Evolutionary conservation across 2,888 invertebrate species (phyloP).

Genomic region (Helobdella robusta): DNA sequence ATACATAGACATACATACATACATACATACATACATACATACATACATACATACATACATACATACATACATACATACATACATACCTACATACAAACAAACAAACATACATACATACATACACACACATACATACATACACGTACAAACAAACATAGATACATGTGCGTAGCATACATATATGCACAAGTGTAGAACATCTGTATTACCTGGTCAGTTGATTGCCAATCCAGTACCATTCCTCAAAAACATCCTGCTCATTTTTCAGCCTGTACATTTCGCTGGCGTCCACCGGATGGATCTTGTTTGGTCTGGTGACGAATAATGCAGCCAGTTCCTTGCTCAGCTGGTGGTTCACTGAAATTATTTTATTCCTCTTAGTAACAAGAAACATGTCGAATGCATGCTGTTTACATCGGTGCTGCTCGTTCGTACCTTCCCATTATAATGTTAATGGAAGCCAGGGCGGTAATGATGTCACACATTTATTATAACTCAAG

Average conservation of each 20-base stretch:
- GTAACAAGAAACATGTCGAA: no score
- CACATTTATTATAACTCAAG: no score
- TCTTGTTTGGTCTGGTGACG: not conserved
- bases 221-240: slow-evolving; percentile 10
- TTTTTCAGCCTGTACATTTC: slow-evolving; percentile 9
- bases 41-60: slow-evolving; percentile 69
- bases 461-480: no score
- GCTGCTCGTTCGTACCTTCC: no score
- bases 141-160: no score
- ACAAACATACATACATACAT: slow-evolving; percentile 80
- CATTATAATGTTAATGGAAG: no score
- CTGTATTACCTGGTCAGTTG: slow-evolving; percentile 13
- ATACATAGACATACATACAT: no score
- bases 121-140: slow-evolving; percentile 59
- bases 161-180: no score
- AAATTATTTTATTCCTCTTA: no score
- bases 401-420: no score
- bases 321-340: slow-evolving; percentile 2
- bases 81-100: slow-evolving; percentile 67
- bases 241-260: slow-evolving; percentile 4
- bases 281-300: not conserved
- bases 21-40: not conserved
- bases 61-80: slow-evolving; percentile 83
- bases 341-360: slow-evolving; percentile 15
- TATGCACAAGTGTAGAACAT: no score